Evolutionary conservation across 1,140 invertebrate genomes (phyloP).

Genomic region (Heliconius himera): DNA sequence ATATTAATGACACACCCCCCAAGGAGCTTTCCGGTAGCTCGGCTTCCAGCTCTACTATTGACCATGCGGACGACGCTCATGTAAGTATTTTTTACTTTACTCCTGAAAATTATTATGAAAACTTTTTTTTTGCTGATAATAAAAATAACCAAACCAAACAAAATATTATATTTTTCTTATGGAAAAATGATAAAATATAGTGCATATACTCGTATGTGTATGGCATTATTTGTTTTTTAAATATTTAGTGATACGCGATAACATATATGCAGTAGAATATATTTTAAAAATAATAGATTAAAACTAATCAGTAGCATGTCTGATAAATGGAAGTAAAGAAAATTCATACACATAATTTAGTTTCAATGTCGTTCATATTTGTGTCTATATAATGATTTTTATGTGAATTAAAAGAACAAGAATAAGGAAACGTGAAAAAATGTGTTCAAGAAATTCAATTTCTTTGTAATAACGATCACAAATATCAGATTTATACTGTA

Average conservation of each 20-base stretch:
- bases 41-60: conserved; percentile 24
- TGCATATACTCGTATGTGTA: background rate
- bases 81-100: conserved; percentile 26
- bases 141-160: background rate
- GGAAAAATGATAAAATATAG: background rate
- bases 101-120: background rate
- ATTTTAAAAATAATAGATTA: background rate
- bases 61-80: conserved; percentile 28
- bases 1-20: conserved; percentile 8
- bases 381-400: too few relatives aligned
- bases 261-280: background rate
- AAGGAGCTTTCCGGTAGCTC: conserved; percentile 13
- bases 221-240: background rate
- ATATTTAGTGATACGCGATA: background rate
- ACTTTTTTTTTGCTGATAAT: background rate
- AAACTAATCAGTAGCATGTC: background rate
- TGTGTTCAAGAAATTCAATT: background rate
- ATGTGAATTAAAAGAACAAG: too few relatives aligned
- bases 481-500: background rate
- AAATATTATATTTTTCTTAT: too few relatives aligned
- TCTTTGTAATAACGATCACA: background rate
- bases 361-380: too few relatives aligned
- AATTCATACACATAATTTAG: too few relatives aligned
- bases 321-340: background rate
- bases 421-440: too few relatives aligned